Conservation (phyloP, 2,797 vertebrate species). For the Dermochelys coriacea region DNA sequence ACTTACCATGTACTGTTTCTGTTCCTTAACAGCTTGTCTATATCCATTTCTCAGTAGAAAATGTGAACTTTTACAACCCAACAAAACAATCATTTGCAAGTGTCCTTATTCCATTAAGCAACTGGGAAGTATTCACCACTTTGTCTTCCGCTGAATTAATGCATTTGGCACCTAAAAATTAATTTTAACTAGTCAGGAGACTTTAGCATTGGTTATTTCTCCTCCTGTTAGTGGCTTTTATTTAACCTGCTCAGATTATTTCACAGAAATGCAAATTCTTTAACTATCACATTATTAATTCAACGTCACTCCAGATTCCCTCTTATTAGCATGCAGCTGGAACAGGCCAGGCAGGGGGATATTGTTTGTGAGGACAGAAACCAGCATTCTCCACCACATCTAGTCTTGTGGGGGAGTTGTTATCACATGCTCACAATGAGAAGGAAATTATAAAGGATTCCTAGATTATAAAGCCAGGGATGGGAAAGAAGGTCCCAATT, state of each 20-base stretch:
- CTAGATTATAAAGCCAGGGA: background rate
- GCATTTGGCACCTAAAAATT: constrained; percentile 56
- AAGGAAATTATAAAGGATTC: background rate
- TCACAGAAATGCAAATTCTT: constrained; percentile 46
- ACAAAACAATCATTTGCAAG: constrained; percentile 56
- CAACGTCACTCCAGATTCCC: background rate
- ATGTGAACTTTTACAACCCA: background rate
- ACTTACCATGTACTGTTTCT: background rate
- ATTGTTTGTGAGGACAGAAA: background rate
- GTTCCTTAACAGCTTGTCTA: background rate
- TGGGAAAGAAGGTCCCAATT: background rate
- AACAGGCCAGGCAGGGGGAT: fast-evolving
- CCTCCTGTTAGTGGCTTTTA: constrained; percentile 51
- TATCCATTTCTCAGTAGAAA: constrained; percentile 10
- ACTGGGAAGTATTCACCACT: constrained; percentile 58
- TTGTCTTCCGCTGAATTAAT: constrained; percentile 62
- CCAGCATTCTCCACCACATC: fast-evolving
- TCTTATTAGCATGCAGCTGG: background rate
- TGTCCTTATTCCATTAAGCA: constrained; percentile 58
- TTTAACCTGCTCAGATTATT: constrained; percentile 23
- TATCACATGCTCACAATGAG: background rate
- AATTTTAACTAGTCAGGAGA: constrained; percentile 62
- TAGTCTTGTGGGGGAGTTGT: background rate
- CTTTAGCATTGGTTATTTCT: constrained; percentile 56
- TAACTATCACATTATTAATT: constrained; percentile 21